Conservation (phyloP, 2,113 vertebrate species). For the Haemorhous mexicanus region DNA sequence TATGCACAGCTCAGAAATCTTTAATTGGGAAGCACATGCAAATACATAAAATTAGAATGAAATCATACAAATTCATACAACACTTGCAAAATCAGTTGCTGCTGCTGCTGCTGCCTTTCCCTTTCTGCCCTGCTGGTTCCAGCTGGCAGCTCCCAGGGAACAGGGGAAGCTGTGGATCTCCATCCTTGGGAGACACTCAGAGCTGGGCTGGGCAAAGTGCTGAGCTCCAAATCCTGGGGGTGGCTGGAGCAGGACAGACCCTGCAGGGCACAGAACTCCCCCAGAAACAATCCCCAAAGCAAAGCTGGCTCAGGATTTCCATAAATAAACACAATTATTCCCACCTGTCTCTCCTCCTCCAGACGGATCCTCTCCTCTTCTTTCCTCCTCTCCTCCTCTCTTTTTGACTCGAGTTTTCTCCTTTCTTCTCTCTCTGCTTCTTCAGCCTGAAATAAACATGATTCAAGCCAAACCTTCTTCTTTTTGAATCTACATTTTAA, state of each 20-base stretch:
- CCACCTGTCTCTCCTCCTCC: slow-evolving; percentile 80
- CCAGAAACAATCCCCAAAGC: neutral
- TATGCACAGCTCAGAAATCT: neutral
- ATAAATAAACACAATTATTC: neutral
- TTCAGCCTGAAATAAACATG: slow-evolving; percentile 77
- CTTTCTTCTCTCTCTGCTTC: slow-evolving; percentile 91
- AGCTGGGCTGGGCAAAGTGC: neutral
- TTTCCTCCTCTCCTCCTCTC: slow-evolving; percentile 86
- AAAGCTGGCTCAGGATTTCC: neutral
- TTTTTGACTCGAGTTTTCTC: slow-evolving; percentile 83
- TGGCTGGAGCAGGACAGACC: neutral
- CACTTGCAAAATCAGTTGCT: neutral
- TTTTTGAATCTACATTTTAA: neutral
- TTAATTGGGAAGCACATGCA: neutral
- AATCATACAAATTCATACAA: neutral
- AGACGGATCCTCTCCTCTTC: slow-evolving; percentile 84
- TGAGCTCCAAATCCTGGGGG: neutral
- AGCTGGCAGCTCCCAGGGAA: neutral
- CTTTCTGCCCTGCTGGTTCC: neutral
- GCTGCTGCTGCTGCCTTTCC: neutral
- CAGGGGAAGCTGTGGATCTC: neutral
- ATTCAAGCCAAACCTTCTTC: neutral
- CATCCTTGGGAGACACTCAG: neutral
- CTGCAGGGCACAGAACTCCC: neutral
- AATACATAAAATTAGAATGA: neutral